Evolutionary conservation across 2,888 invertebrate species (phyloP).

Genomic region (Agonopterix arenella): DNA sequence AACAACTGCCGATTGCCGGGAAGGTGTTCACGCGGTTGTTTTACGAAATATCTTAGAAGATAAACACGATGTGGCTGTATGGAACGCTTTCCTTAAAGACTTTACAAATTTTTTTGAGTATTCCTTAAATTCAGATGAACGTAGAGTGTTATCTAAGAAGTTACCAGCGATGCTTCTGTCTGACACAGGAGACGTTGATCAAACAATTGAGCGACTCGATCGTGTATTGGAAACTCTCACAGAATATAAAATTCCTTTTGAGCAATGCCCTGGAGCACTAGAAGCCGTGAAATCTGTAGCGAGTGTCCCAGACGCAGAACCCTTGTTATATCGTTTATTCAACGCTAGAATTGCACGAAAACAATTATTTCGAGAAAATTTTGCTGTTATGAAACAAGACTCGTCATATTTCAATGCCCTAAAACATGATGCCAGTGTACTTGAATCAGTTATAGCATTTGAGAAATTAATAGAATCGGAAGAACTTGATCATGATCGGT

Average conservation of each 20-base stretch:
- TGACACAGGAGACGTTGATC: slow-evolving; percentile 12
- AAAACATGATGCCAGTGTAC: slow-evolving; percentile 32
- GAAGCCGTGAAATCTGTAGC: slow-evolving; percentile 22
- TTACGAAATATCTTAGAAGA: slow-evolving; percentile 34
- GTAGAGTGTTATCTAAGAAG: slow-evolving; percentile 17
- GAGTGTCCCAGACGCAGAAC: slow-evolving; percentile 17
- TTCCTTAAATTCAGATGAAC: slow-evolving; percentile 29
- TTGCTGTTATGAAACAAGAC: slow-evolving; percentile 28
- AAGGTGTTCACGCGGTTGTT: slow-evolving; percentile 49
- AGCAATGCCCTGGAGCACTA: slow-evolving; percentile 21
- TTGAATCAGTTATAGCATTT: slow-evolving; percentile 23
- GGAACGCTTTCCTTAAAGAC: slow-evolving; percentile 27
- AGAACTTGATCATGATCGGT: slow-evolving; percentile 25
- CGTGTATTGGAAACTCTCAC: slow-evolving; percentile 30
- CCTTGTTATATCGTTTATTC: slow-evolving; percentile 30
- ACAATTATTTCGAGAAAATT: slow-evolving; percentile 32
- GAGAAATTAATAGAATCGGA: slow-evolving; percentile 14
- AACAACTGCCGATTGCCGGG: slow-evolving; percentile 32
- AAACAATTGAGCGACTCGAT: slow-evolving; percentile 13
- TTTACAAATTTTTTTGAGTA: slow-evolving; percentile 40
- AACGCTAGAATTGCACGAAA: slow-evolving; percentile 32
- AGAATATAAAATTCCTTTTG: slow-evolving; percentile 24
- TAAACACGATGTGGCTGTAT: slow-evolving; percentile 18
- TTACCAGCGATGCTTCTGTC: slow-evolving; percentile 22
- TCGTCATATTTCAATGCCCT: slow-evolving; percentile 44